These are phyloP conservation scores for Sebastes matsubarae DNA, from an alignment of 2,797 vertebrate species.

Conservation along the genomic window DNA sequence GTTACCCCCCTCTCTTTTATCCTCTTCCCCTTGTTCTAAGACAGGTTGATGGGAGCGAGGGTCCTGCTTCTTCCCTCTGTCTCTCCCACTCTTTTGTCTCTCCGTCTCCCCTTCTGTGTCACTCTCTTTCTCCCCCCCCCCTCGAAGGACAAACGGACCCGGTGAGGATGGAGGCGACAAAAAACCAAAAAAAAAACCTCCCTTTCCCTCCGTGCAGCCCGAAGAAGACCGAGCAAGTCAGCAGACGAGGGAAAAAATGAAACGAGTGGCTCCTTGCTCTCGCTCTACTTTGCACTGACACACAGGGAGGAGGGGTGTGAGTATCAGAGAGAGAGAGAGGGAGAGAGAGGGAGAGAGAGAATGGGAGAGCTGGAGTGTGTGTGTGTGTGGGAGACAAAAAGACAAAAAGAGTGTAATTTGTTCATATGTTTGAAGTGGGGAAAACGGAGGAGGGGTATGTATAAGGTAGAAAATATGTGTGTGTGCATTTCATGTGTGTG, in stretches of 20 bases:
- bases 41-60: conserved; percentile 26
- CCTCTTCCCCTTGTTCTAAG: conserved; percentile 35
- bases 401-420: conserved; percentile 29
- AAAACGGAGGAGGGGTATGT: conserved; percentile 37
- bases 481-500: neutral
- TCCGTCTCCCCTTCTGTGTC: conserved; percentile 13
- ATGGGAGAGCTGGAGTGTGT: neutral
- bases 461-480: conserved; percentile 15
- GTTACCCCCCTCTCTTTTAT: conserved; percentile 37
- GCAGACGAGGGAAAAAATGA: conserved; percentile 59
- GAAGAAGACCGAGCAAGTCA: conserved; percentile 59
- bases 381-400: conserved; percentile 26
- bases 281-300: conserved; percentile 76
- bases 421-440: conserved; percentile 32
- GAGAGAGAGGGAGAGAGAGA: conserved; percentile 5
- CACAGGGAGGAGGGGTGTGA: conserved; percentile 65
- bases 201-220: conserved; percentile 39
- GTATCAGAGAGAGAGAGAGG: neutral
- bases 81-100: conserved; percentile 23
- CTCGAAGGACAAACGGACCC: conserved; percentile 21
- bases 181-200: neutral
- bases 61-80: conserved; percentile 36
- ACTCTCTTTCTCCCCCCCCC: conserved; percentile 6
- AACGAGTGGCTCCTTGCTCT: conserved; percentile 65
- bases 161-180: conserved; percentile 41